Conservation (phyloP, 2,888 invertebrate genomes). For the Pollenia labialis region DNA sequence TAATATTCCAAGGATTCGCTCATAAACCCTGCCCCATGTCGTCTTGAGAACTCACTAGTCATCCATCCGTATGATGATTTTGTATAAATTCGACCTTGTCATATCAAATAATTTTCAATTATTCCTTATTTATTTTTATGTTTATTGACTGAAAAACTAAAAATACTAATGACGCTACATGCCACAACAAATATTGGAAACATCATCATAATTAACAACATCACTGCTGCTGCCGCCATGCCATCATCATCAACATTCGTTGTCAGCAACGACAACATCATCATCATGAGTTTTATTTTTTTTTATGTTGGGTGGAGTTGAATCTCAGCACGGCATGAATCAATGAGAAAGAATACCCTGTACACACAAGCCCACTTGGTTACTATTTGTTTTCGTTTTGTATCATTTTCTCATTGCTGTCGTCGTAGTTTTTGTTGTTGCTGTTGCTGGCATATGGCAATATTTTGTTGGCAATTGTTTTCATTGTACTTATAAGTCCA, state of each 20-base stretch:
- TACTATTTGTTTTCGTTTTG: constrained; percentile 56
- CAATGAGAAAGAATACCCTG: constrained; percentile 4
- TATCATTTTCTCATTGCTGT: constrained; percentile 17
- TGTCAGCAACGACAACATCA: neutral
- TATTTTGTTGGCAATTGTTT: constrained; percentile 35
- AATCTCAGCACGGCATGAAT: constrained; percentile 8
- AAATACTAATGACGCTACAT: constrained; percentile 56
- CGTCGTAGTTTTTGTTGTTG: constrained; percentile 8
- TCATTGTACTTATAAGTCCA: constrained; percentile 11
- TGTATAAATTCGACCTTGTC: constrained; percentile 6
- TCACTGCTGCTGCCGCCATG: neutral
- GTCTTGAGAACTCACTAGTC: too few species aligned
- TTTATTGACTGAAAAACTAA: constrained; percentile 30
- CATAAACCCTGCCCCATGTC: neutral
- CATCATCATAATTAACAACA: constrained; percentile 32
- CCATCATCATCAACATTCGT: neutral
- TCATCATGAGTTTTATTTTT: constrained; percentile 56
- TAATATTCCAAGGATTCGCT: neutral
- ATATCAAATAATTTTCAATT: constrained; percentile 36
- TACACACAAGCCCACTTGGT: constrained; percentile 18
- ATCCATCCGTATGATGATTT: neutral
- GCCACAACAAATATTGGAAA: constrained; percentile 51
- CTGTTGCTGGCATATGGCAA: constrained; percentile 29
- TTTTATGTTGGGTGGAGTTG: constrained; percentile 44
- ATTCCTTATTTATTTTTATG: constrained; percentile 17